Evolutionary conservation across 2,888 invertebrate genomes (phyloP).

Genomic region (Drosophila meridiana): DNA sequence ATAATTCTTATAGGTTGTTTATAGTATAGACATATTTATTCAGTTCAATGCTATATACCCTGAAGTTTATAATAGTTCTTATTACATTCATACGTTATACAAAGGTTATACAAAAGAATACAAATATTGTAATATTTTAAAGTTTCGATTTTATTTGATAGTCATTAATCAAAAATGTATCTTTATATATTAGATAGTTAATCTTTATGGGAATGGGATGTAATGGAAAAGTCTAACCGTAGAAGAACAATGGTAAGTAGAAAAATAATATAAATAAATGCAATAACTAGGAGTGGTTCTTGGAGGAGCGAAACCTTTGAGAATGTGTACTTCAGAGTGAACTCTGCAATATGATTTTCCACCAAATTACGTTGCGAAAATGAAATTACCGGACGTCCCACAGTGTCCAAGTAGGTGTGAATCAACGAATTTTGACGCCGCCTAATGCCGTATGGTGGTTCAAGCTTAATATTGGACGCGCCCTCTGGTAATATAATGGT

Average conservation of each 20-base stretch:
- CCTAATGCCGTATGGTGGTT: conserved; percentile 92
- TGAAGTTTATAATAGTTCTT: neutral
- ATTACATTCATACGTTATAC: neutral
- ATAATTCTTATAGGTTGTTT: neutral
- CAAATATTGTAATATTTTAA: neutral
- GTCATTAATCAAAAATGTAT: neutral
- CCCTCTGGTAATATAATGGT: conserved; percentile 98
- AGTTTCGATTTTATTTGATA: conserved; percentile 9
- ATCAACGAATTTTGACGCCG: conserved; percentile 91
- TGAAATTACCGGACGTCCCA: conserved; percentile 95
- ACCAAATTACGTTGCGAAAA: conserved; percentile 94
- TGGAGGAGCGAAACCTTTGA: conserved; percentile 94
- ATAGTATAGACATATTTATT: neutral
- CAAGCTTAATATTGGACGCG: conserved; percentile 91
- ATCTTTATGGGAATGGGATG: conserved; percentile 84
- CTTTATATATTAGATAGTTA: conserved; percentile 19
- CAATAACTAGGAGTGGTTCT: conserved; percentile 95
- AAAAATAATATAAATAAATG: conserved; percentile 95
- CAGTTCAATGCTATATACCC: neutral
- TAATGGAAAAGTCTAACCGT: conserved; percentile 97
- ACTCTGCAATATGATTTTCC: conserved; percentile 98
- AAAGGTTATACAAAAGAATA: neutral
- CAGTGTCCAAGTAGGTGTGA: conserved; percentile 97
- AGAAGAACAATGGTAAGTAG: conserved; percentile 96
- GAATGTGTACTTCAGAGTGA: conserved; percentile 95